Evolutionary conservation across 1,140 invertebrate genomes (phyloP).

Genomic region (Drosophila willistoni): DNA sequence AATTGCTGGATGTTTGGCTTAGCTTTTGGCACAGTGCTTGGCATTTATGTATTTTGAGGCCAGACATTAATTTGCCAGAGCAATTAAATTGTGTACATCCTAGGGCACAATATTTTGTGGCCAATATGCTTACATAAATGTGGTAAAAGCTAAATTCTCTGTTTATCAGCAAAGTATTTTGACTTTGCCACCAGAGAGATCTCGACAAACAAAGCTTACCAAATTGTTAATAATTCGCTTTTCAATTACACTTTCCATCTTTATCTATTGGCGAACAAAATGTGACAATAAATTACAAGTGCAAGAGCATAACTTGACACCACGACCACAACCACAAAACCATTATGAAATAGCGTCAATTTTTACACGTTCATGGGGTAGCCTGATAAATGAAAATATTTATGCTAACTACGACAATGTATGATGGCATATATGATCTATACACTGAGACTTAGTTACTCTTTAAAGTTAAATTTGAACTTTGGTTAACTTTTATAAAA

Average conservation of each 20-base stretch:
- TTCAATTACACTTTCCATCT: constrained; percentile 35
- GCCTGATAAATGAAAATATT: constrained; percentile 28
- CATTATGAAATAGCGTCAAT: neutral
- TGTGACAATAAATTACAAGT: constrained; percentile 54
- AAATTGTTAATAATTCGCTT: constrained; percentile 38
- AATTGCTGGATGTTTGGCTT: constrained; percentile 56
- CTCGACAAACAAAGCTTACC: neutral
- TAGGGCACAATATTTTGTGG: constrained; percentile 14
- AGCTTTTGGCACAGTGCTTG: constrained; percentile 24
- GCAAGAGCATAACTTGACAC: constrained; percentile 36
- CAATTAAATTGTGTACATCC: constrained; percentile 59
- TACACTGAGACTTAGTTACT: neutral
- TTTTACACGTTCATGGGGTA: constrained; percentile 36
- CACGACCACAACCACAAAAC: neutral
- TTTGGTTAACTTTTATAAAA: neutral
- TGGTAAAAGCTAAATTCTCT: constrained; percentile 21
- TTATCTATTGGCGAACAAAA: constrained; percentile 32
- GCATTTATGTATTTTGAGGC: constrained; percentile 44
- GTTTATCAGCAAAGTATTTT: neutral
- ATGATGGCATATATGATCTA: neutral
- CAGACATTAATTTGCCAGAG: constrained; percentile 59
- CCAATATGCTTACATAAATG: constrained; percentile 41
- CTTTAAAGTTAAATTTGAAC: neutral
- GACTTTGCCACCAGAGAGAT: neutral
- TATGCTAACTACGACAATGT: constrained; percentile 28